Evolutionary conservation across 2,113 vertebrate species (phyloP).

Genomic region (Oryzias curvinotus): DNA sequence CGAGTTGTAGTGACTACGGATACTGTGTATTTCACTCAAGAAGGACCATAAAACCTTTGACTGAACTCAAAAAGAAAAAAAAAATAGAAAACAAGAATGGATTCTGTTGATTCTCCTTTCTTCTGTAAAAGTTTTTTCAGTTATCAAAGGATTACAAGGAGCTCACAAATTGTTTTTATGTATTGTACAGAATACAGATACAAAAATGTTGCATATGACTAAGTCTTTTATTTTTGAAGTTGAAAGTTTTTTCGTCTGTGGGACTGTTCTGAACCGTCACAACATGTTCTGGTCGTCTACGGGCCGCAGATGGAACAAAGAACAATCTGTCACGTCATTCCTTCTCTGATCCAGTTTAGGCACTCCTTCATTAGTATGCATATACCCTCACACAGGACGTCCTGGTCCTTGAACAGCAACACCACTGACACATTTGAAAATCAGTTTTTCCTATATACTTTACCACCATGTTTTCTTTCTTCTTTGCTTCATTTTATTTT

Average conservation of each 20-base stretch:
- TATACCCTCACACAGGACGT: conserved; percentile 75
- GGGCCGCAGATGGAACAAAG: conserved; percentile 50
- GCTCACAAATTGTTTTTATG: conserved; percentile 73
- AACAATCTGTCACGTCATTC: conserved; percentile 57
- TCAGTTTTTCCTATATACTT: conserved; percentile 77
- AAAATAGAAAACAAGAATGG: conserved; percentile 28
- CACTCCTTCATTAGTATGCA: conserved; percentile 59
- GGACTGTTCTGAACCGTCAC: conserved; percentile 56
- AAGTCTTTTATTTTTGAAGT: conserved; percentile 65
- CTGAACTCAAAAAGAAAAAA: conserved; percentile 20
- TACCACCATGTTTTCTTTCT: conserved; percentile 55
- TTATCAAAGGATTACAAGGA: conserved; percentile 63
- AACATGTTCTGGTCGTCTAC: conserved; percentile 39
- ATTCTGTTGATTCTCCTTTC: conserved; percentile 60
- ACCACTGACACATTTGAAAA: conserved; percentile 77
- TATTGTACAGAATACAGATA: conserved; percentile 79
- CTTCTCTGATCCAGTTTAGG: conserved; percentile 47
- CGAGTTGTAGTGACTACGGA: conserved; percentile 67
- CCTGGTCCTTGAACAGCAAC: conserved; percentile 80
- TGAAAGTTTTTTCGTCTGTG: conserved; percentile 60
- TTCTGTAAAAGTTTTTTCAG: conserved; percentile 69
- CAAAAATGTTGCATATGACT: conserved; percentile 72
- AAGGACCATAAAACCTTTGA: conserved; percentile 55
- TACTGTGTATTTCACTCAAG: conserved; percentile 66
- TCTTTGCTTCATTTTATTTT: conserved; percentile 55